Conservation (phyloP, 1,140 invertebrate genomes). For the Saccostrea glomerata region DNA sequence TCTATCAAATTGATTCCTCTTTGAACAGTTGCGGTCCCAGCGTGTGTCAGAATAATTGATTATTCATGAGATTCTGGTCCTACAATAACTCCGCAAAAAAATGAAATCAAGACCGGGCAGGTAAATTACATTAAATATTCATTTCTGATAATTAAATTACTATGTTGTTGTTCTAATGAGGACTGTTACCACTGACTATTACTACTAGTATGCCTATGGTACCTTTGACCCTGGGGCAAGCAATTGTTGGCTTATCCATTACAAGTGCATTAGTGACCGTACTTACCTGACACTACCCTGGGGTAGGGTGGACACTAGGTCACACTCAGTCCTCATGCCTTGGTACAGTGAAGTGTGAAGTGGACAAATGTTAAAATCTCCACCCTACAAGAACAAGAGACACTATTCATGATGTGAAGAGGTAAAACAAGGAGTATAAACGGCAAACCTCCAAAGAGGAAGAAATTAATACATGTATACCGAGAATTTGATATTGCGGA, state of each 20-base stretch:
- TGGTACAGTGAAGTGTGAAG: background rate
- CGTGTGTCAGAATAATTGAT: constrained; percentile 24
- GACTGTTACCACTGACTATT: background rate
- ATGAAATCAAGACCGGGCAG: constrained; percentile 20
- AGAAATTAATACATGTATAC: background rate
- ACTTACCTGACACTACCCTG: constrained; percentile 6
- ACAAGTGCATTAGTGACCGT: background rate
- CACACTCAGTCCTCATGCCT: background rate
- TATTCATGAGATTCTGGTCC: constrained; percentile 20
- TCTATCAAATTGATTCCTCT: constrained; percentile 14
- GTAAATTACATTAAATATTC: constrained; percentile 18
- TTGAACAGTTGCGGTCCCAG: background rate
- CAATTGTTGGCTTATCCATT: background rate
- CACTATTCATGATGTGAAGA: background rate
- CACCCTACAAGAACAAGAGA: background rate
- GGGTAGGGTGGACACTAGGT: constrained; percentile 4
- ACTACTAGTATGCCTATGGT: background rate
- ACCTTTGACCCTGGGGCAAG: background rate
- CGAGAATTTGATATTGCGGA: background rate
- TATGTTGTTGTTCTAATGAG: background rate
- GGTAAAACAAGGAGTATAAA: background rate
- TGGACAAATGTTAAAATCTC: background rate
- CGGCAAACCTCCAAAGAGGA: background rate
- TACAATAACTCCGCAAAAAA: background rate
- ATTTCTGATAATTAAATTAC: background rate